phyloP scores from a whole-genome alignment of 2,113 vertebrate genomes.

The Odocoileus virginianus region DNA sequence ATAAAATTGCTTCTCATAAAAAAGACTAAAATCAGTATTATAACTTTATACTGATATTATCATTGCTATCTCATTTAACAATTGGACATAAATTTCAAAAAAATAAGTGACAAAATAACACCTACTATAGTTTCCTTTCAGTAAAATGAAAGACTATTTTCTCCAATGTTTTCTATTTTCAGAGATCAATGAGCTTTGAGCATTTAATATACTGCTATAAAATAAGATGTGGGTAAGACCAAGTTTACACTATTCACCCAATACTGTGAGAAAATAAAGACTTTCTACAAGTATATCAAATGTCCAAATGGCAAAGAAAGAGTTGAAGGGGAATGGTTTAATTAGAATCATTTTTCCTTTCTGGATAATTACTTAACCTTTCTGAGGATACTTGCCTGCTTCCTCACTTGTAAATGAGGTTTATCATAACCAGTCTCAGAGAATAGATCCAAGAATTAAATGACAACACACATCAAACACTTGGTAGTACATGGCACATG shows the following conservation, averaged over 20 bases:
- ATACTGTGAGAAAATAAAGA: not conserved
- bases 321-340: not conserved
- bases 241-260: not conserved
- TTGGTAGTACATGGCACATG: not conserved
- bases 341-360: not conserved
- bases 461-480: not conserved
- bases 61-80: not conserved
- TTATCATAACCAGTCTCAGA: not conserved
- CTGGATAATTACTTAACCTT: not conserved
- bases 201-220: not conserved
- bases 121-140: not conserved
- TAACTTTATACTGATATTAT: not conserved
- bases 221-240: not conserved
- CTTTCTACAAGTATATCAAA: not conserved
- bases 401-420: not conserved
- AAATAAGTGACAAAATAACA: not conserved
- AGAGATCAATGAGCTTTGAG: not conserved
- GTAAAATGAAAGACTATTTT: not conserved
- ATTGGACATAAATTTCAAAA: not conserved
- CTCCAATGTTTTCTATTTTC: not conserved
- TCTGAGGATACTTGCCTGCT: not conserved
- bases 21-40: not conserved
- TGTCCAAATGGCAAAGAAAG: not conserved
- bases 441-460: not conserved
- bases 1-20: not conserved